phyloP scores from a whole-genome alignment of 2,888 invertebrate species.

The Drosophila longiperda region DNA sequence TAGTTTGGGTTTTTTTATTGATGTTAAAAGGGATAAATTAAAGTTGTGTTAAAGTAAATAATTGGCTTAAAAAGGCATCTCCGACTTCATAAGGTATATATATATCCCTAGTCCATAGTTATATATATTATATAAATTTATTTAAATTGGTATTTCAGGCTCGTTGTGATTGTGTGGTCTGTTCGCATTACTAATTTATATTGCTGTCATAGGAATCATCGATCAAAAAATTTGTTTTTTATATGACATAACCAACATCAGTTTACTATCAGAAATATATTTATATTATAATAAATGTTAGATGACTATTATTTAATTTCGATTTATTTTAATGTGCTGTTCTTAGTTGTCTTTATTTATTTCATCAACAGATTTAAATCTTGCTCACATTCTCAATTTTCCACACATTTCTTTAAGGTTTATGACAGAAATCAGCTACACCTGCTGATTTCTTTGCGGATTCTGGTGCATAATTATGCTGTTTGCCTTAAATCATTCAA shows the following conservation, averaged over 20 bases:
- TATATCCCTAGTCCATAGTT: too few species aligned
- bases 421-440: constrained; percentile 10
- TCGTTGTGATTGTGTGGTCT: rapidly evolving
- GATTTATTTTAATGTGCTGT: not conserved
- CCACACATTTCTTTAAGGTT: not conserved
- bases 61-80: not conserved
- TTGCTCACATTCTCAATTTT: not conserved
- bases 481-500: constrained; percentile 58
- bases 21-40: not conserved
- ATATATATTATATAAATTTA: too few species aligned
- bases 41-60: not conserved
- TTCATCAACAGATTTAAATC: too few species aligned
- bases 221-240: not conserved
- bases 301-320: not conserved
- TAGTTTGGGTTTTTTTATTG: not conserved
- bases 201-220: not conserved
- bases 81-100: too few species aligned
- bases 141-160: too few species aligned
- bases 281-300: too few species aligned
- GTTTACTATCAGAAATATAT: not conserved
- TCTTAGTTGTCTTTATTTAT: not conserved
- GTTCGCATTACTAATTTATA: not conserved
- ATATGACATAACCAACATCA: not conserved
- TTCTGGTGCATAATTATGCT: constrained; percentile 49
- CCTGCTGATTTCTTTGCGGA: constrained; percentile 2